phyloP scores from a whole-genome alignment of 2,113 vertebrate genomes.

The Heterotilapia buettikoferi region DNA sequence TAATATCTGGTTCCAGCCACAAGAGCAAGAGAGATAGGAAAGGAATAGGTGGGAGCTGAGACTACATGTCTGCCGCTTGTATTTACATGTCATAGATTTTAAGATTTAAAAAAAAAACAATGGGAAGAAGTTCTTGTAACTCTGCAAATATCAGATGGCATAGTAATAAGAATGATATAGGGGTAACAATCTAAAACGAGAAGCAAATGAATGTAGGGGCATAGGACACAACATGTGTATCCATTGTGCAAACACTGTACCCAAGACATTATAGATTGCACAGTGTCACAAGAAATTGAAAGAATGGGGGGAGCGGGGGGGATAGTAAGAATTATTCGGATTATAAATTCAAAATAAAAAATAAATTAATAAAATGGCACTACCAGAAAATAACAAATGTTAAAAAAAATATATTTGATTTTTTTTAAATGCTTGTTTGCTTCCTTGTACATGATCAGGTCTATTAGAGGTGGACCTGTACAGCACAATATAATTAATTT shows the following conservation, averaged over 20 bases:
- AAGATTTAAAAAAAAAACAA: neutral
- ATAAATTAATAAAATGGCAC: neutral
- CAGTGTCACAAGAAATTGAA: neutral
- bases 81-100: neutral
- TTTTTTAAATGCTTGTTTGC: too few relatives aligned
- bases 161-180: neutral
- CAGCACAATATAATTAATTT: too few relatives aligned
- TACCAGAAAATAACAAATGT: too few relatives aligned
- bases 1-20: neutral
- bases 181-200: accelerated
- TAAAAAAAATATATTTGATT: too few relatives aligned
- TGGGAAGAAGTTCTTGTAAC: neutral
- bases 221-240: neutral
- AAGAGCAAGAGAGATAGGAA: neutral
- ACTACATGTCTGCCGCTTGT: neutral
- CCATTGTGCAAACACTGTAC: neutral
- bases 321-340: too few relatives aligned
- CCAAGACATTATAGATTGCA: neutral
- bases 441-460: too few relatives aligned
- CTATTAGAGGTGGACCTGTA: too few relatives aligned
- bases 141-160: neutral
- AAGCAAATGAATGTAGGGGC: neutral
- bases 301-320: neutral
- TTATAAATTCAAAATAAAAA: too few relatives aligned
- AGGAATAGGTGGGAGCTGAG: neutral